These are phyloP conservation scores for Zygogramma bicolorata DNA, from an alignment of 2,888 invertebrate genomes.

Conservation along the genomic window DNA sequence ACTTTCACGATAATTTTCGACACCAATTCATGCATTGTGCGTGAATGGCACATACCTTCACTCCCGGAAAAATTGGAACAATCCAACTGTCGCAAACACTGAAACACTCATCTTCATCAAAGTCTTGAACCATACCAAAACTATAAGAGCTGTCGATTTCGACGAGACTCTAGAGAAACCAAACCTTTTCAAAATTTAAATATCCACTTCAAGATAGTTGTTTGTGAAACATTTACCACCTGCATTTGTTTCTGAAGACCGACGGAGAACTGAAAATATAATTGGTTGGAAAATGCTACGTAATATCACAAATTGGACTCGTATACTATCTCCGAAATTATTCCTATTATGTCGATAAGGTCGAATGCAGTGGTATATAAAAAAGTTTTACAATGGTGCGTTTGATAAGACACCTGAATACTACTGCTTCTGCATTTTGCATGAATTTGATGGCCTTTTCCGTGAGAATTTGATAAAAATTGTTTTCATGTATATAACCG, in stretches of 20 bases:
- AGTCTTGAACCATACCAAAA: background rate
- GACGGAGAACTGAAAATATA: background rate
- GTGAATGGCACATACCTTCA: background rate
- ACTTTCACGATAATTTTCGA: background rate
- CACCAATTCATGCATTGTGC: background rate
- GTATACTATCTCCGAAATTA: conserved; percentile 1
- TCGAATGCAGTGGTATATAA: background rate
- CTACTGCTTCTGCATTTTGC: background rate
- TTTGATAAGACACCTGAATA: background rate
- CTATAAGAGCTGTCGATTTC: background rate
- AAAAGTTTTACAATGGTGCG: background rate
- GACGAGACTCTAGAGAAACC: background rate
- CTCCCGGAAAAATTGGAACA: conserved; percentile 11
- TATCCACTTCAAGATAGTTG: too few relatives aligned
- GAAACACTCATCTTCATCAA: conserved; percentile 6
- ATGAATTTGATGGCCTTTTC: too few relatives aligned
- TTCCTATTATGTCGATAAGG: background rate
- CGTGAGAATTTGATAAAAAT: too few relatives aligned
- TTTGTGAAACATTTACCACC: too few relatives aligned
- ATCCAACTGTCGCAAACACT: conserved; percentile 4
- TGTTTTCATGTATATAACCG: too few relatives aligned
- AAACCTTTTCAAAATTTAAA: too few relatives aligned
- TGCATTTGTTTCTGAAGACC: too few relatives aligned
- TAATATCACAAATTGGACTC: background rate
- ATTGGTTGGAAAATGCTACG: background rate